Conservation (phyloP, 2,888 invertebrate genomes). For the Volucella bombylans region DNA sequence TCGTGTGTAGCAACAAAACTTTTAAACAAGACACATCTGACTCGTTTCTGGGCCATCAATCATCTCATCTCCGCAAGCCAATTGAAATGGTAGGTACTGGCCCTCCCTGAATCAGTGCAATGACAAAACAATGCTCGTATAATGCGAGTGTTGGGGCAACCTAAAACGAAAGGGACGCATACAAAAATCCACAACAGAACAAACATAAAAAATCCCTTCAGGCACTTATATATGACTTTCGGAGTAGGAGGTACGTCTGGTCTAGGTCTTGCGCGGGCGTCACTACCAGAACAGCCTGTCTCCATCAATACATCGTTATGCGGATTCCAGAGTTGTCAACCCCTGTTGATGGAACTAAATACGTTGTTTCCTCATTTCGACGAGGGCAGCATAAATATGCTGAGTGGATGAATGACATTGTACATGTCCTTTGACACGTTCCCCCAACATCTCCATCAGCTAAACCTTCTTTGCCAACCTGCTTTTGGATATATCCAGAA, state of each 20-base stretch:
- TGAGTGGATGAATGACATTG: constrained; percentile 53
- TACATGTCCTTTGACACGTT: constrained; percentile 63
- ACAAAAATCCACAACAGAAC: background rate
- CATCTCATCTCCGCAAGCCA: constrained; percentile 39
- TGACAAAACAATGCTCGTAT: constrained; percentile 34
- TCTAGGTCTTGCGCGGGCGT: background rate
- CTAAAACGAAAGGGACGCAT: constrained; percentile 38
- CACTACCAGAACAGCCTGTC: constrained; percentile 14
- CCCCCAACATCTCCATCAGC: constrained; percentile 8
- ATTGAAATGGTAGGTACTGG: constrained; percentile 42
- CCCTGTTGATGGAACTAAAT: constrained; percentile 46
- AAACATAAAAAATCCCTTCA: constrained; percentile 24
- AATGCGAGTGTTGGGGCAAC: constrained; percentile 22
- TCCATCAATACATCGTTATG: constrained; percentile 65
- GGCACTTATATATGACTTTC: constrained; percentile 48
- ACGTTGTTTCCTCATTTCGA: constrained; percentile 57
- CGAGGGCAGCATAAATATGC: constrained; percentile 56
- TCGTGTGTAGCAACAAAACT: constrained; percentile 22
- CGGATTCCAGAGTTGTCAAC: constrained; percentile 56
- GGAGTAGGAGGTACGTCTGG: constrained; percentile 3
- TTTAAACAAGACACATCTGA: constrained; percentile 36
- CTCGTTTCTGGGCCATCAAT: constrained; percentile 56
- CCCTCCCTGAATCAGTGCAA: constrained; percentile 41
- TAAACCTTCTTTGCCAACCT: background rate
- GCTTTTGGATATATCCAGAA: background rate